These are phyloP conservation scores for Melanotaenia boesemani DNA, from an alignment of 2,797 vertebrate species.

Conservation along the genomic window DNA sequence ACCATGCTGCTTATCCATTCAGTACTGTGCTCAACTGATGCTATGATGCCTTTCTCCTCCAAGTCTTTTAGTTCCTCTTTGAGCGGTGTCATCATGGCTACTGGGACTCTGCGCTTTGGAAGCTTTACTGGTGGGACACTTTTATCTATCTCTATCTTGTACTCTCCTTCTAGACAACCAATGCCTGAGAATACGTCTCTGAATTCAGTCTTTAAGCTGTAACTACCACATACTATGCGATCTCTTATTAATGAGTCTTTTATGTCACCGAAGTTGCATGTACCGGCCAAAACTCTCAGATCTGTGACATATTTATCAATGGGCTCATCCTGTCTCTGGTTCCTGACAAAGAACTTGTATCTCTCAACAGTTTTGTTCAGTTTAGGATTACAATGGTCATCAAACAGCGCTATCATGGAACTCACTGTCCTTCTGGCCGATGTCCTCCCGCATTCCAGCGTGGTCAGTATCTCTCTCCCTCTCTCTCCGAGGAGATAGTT, in stretches of 20 bases:
- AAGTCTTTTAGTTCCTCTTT: background rate
- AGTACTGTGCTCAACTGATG: conserved; percentile 6
- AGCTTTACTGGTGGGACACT: background rate
- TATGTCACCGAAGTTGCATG: conserved; percentile 26
- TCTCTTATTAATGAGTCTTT: conserved; percentile 33
- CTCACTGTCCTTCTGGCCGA: no score
- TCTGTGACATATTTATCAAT: no score
- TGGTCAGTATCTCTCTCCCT: no score
- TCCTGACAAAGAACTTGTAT: no score
- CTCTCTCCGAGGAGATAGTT: no score
- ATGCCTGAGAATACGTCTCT: background rate
- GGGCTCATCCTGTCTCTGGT: no score
- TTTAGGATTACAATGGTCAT: no score
- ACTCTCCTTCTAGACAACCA: conserved; percentile 19
- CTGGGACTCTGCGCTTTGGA: background rate
- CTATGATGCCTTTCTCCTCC: conserved; percentile 1
- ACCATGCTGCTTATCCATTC: conserved; percentile 26
- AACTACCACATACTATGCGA: conserved; percentile 28
- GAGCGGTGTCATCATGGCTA: background rate
- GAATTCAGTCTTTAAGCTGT: conserved; percentile 17
- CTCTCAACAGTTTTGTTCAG: no score
- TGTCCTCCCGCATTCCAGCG: no score
- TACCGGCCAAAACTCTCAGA: background rate
- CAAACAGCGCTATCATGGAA: no score
- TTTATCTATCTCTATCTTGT: background rate